Conservation (phyloP, 2,113 vertebrate genomes). For the Proteles cristata region DNA sequence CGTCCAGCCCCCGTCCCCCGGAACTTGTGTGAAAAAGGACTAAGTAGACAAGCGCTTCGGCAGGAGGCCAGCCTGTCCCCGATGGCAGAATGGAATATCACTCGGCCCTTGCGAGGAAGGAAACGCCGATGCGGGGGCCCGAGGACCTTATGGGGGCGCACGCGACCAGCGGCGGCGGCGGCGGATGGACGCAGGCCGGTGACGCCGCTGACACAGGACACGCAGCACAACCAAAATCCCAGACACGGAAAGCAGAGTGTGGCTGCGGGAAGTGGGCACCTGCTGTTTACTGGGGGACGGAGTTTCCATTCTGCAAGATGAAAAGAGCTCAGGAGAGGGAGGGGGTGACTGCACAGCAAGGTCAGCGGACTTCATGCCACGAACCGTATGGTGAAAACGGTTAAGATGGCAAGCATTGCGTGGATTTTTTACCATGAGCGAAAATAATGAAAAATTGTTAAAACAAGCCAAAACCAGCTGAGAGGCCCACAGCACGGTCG, state of each 20-base stretch:
- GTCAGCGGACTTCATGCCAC: fast-evolving
- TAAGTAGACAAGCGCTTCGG: too few species aligned
- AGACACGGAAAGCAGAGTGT: not conserved
- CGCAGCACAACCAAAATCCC: not conserved
- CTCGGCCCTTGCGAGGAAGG: not conserved
- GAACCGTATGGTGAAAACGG: too few species aligned
- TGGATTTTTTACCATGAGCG: not conserved
- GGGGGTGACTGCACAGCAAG: fast-evolving
- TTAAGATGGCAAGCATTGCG: not conserved
- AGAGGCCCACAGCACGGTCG: not conserved
- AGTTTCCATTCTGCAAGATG: not conserved
- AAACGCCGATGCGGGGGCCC: not conserved
- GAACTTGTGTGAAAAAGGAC: not conserved
- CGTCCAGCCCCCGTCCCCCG: fast-evolving
- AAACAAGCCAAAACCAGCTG: not conserved
- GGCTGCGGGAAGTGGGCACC: not conserved
- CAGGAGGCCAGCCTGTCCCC: not conserved
- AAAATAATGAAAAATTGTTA: not conserved
- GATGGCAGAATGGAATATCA: not conserved
- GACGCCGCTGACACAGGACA: fast-evolving
- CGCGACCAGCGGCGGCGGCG: too few species aligned
- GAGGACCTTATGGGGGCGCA: not conserved
- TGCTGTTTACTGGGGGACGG: not conserved
- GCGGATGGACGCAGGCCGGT: not conserved
- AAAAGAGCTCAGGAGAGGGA: not conserved